Evolutionary conservation across 2,113 vertebrate species (phyloP), one percentile per base, ranked within the genome.

Genomic region (Galeopterus variegatus): DNA sequence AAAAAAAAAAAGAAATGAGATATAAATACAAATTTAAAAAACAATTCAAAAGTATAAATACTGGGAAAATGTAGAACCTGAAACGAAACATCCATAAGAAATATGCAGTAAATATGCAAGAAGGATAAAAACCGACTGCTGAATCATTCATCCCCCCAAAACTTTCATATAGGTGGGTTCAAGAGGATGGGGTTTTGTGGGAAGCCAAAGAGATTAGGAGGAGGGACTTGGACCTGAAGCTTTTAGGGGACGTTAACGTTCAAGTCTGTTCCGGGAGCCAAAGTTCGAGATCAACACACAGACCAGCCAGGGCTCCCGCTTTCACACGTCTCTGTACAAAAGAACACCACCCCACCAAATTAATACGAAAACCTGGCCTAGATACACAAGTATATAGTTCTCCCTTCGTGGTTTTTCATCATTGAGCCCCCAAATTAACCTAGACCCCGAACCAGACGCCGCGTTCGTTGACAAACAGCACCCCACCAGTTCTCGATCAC

Each of bases 31-130:
- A 76, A 56, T 28, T 58, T 72, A 18, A n/a, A 67, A 79, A 33
- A 75, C n/a, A 90, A 45, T 62, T 93, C 21, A 83, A 82, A 80
- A 91, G 33, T 23, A 56, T 17, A 92, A 88, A 60, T 41, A 50
- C 24, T 33, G 54, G 21, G 56, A 50, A 62, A 64, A 75, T 28
- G 33, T 0, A 67, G 15, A 85, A 58, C 48, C 48, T 76, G 21
- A 85, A 58, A 90, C 69, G 15, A 87, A 84, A 84, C 67, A 84
- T 12, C 36, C 67, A 73, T 60, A 23, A 84, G 62, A 83, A 84
- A 50, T n/a, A 89, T 0, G 58, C 65, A 86, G 69, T 19, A 48
- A 73, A 56, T 24, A 12, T 64, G 9, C 15, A 89, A 41, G 17
- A 56, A 76, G 21, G 17, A 45, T 54, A 52, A 75, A 81, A 80